Conservation (phyloP, 2,113 vertebrate species). For the Forbesichthys papilliferus region DNA sequence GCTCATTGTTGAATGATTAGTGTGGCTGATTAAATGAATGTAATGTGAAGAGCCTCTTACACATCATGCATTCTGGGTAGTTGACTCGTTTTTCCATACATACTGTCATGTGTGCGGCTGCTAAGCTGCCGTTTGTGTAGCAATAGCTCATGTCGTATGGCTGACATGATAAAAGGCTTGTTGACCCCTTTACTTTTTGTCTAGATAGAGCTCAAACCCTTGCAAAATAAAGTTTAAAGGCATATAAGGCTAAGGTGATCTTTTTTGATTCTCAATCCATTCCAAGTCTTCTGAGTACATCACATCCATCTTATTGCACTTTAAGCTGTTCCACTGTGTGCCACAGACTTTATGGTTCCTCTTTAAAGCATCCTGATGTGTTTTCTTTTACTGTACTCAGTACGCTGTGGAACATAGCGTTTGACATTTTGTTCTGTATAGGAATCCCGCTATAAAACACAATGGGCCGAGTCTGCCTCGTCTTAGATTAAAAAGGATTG, state of each 20-base stretch:
- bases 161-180: constrained; percentile 64
- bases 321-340: constrained; percentile 24
- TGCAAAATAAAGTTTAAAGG: constrained; percentile 28
- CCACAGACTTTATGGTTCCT: constrained; percentile 30
- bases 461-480: constrained; percentile 9
- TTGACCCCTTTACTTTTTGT: constrained; percentile 58
- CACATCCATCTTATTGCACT: constrained; percentile 12
- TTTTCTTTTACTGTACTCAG: neutral
- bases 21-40: constrained; percentile 60
- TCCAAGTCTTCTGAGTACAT: neutral
- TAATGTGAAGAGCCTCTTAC: constrained; percentile 29
- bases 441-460: constrained; percentile 8
- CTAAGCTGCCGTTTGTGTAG: constrained; percentile 58
- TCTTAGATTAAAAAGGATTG: constrained; percentile 19
- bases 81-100: constrained; percentile 54
- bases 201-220: constrained; percentile 57
- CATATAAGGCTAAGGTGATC: neutral
- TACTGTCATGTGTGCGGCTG: constrained; percentile 41
- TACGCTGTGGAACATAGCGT: neutral
- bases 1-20: constrained; percentile 61
- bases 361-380: constrained; percentile 8
- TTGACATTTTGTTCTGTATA: constrained; percentile 18
- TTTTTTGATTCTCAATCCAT: neutral
- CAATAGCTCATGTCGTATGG: constrained; percentile 55
- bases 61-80: constrained; percentile 48